Evolutionary conservation across 2,113 vertebrate species (phyloP), one percentile per base, ranked within the genome.

Genomic region (Leucosticte australis): DNA sequence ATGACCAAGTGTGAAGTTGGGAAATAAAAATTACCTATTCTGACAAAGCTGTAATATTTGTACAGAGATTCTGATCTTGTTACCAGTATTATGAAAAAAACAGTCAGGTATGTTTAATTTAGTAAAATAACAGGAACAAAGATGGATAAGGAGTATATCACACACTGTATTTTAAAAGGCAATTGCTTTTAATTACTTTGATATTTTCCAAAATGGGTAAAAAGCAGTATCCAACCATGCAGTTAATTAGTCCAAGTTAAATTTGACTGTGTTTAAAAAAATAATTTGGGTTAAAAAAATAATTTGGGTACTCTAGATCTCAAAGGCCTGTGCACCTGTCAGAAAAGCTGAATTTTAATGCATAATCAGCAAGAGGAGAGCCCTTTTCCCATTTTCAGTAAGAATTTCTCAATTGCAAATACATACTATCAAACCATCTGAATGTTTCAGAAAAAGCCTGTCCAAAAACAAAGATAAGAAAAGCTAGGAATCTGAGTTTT

Each of bases 1-100:
- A 95, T 89, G 87, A 76, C 63, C 87, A 92, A 87, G 62, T 82
- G 84, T 55, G 53, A 94, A 74, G 65, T 56, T 60, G 67, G 81
- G 69, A 96, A 96, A 92, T 64, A 84, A 47, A 84, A 84, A 89
- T 81, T 84, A 74, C 75, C 39, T 81, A 52, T 60, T 60, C 64
- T 81, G 73, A 93, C 18, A 60, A 46, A 93, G 37, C 13, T 44
- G 27, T 85, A 87, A 26, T 79, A 76, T 76, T 64, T 90, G 13
- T 57, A 85, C 37, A 17, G 62, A 91, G 62, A 82, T 84, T 82
- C 49, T 91, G 62, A 79, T 64, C 62, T 83, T 85, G 24, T 87
- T 79, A 87, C 24, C 13, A 41, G 33, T 60, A 49, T 63, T 52
- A 77, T 15, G n/a, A 52, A 91, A 59, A 80, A 71, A 3, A 1